A percentile compares a stretch with the other conserved stretches of the same genome.
phyloP scores from a whole-genome alignment of 2,113 vertebrate species.

The Agelaius tricolor region DNA sequence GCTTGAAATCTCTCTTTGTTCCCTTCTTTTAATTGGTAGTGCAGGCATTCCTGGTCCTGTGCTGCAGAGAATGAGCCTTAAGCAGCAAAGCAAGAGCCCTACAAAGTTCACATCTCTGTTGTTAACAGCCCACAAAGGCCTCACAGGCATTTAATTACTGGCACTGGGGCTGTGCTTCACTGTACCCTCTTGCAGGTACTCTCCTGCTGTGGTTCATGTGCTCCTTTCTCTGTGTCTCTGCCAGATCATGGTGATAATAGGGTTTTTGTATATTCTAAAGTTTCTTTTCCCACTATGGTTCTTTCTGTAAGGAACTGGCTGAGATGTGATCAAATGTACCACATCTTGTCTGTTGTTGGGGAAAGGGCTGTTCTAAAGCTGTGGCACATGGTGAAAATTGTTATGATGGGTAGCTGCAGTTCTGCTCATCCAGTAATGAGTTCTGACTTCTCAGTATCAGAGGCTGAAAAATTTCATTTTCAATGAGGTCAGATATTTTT shows the following conservation, averaged over 20 bases:
- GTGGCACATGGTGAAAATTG: background rate
- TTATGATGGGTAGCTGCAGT: background rate
- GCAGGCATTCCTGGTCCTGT: background rate
- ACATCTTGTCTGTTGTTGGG: background rate
- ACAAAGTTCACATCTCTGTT: background rate
- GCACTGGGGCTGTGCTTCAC: background rate
- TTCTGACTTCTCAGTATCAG: background rate
- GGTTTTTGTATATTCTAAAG: background rate
- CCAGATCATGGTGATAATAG: background rate
- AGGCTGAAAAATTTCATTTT: background rate
- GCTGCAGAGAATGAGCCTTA: background rate
- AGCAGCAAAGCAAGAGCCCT: background rate
- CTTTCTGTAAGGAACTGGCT: background rate
- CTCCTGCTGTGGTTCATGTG: background rate
- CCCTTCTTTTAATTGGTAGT: background rate
- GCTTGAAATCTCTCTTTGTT: background rate
- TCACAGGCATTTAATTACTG: background rate
- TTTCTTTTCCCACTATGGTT: background rate
- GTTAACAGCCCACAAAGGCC: background rate
- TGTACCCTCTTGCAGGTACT: background rate
- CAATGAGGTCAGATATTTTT: constrained; percentile 19
- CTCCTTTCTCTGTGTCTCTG: background rate
- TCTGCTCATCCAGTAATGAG: background rate
- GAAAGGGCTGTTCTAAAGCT: background rate
- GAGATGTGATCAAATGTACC: background rate